Evolutionary conservation across 2,113 vertebrate genomes (phyloP).

Genomic region (Bagarius yarrelli): DNA sequence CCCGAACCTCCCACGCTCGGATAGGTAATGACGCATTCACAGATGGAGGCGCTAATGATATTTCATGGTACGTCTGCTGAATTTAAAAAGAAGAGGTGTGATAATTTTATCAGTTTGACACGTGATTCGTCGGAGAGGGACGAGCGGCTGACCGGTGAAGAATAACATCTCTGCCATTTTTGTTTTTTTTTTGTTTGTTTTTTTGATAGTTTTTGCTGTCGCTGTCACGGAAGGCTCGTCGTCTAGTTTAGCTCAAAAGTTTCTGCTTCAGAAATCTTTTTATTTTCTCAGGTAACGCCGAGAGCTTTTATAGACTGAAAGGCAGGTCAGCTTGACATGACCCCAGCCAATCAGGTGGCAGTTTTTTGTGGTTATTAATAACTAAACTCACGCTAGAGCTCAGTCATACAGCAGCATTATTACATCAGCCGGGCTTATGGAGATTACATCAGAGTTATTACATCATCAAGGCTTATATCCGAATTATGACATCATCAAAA

Average conservation of each 20-base stretch:
- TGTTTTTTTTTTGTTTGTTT: slow-evolving; percentile 45
- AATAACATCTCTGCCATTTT: slow-evolving; percentile 10
- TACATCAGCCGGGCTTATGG: background rate
- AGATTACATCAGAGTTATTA: background rate
- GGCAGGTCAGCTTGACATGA: background rate
- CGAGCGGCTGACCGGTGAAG: slow-evolving; percentile 67
- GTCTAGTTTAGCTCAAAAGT: background rate
- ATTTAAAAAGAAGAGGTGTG: slow-evolving; percentile 60
- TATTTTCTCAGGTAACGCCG: too few species aligned
- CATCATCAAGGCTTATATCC: background rate
- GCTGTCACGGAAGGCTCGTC: background rate
- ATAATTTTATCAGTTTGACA: slow-evolving; percentile 66
- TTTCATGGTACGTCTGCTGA: slow-evolving; percentile 65
- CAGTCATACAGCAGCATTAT: background rate
- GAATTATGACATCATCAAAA: background rate
- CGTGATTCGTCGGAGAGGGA: slow-evolving; percentile 65
- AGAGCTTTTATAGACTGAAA: background rate
- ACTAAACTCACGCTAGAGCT: too few species aligned
- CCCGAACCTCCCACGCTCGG: slow-evolving; percentile 51
- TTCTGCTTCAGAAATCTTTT: background rate
- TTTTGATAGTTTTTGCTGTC: slow-evolving; percentile 49
- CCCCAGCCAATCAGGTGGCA: background rate
- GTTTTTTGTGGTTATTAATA: background rate
- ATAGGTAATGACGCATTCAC: slow-evolving; percentile 49
- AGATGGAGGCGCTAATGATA: slow-evolving; percentile 63